A percentile compares a stretch with the other conserved stretches of the same genome.
phyloP scores from a whole-genome alignment of 2,888 invertebrate species.

The Balanococcus diminutus region DNA sequence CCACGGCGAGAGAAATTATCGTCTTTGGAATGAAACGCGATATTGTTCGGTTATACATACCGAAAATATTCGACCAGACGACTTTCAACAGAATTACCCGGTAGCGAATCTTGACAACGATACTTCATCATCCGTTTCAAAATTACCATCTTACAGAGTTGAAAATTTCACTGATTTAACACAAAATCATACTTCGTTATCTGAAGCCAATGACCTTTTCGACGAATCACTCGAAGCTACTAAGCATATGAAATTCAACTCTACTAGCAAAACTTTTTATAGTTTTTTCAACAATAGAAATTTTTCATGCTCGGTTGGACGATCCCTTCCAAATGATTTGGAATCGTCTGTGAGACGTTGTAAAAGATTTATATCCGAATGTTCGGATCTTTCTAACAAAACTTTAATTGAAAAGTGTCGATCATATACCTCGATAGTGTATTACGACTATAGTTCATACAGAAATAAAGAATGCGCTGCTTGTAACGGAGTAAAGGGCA shows the following conservation, averaged over 20 bases:
- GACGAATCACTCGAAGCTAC: not conserved
- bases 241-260: not conserved
- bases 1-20: constrained; percentile 60
- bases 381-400: constrained; percentile 61
- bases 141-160: not conserved
- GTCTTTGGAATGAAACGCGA: constrained; percentile 9
- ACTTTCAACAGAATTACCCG: constrained; percentile 3
- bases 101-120: constrained; percentile 11
- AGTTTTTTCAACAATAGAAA: not conserved
- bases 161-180: constrained; percentile 8
- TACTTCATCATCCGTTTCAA: not conserved
- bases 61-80: not conserved
- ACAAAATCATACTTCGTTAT: not conserved
- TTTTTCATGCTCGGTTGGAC: not conserved
- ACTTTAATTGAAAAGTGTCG: constrained; percentile 61
- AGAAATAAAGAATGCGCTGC: constrained; percentile 63
- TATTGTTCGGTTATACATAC: not conserved
- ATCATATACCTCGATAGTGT: constrained; percentile 63
- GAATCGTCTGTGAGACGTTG: not conserved
- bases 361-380: constrained; percentile 60
- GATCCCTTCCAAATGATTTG: not conserved
- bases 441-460: constrained; percentile 61
- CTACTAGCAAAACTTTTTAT: not conserved
- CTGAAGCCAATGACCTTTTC: not conserved
- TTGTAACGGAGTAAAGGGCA: constrained; percentile 61